Conservation (phyloP, 2,888 invertebrate genomes). For the Ptilodon capucinus region DNA sequence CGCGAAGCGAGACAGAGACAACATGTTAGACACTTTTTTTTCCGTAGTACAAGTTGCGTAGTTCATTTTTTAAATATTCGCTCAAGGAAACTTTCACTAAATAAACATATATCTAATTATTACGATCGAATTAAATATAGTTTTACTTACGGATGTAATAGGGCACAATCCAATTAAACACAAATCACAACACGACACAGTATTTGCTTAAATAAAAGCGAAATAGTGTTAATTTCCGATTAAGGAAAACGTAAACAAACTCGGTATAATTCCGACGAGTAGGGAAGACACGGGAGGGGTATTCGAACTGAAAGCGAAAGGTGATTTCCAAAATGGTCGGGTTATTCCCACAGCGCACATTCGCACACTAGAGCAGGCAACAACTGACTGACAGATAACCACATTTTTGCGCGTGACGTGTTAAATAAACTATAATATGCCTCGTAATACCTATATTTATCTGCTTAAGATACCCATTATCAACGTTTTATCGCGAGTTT, state of each 20-base stretch:
- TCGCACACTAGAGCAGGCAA: conserved; percentile 4
- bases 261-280: conserved; percentile 3
- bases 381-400: conserved; percentile 12
- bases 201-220: not conserved
- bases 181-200: not conserved
- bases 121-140: not conserved
- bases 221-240: not conserved
- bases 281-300: conserved; percentile 10
- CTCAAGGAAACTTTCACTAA: not conserved
- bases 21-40: not conserved
- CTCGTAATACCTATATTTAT: not conserved
- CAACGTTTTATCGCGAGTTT: not conserved
- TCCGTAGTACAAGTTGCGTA: not conserved
- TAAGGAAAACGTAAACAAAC: conserved; percentile 3
- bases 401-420: conserved; percentile 5
- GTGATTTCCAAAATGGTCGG: conserved; percentile 2
- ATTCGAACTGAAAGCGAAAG: not conserved
- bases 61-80: not conserved
- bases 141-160: not conserved
- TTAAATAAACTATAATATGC: conserved; percentile 3
- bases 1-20: not conserved
- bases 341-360: conserved; percentile 7
- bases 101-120: not conserved
- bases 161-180: not conserved
- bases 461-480: not conserved